Percentiles rank a stretch among this genome's conserved stretches.
Conservation (phyloP, 92 coral and sea anemone genomes). For the Plumapathes pennacea region DNA sequence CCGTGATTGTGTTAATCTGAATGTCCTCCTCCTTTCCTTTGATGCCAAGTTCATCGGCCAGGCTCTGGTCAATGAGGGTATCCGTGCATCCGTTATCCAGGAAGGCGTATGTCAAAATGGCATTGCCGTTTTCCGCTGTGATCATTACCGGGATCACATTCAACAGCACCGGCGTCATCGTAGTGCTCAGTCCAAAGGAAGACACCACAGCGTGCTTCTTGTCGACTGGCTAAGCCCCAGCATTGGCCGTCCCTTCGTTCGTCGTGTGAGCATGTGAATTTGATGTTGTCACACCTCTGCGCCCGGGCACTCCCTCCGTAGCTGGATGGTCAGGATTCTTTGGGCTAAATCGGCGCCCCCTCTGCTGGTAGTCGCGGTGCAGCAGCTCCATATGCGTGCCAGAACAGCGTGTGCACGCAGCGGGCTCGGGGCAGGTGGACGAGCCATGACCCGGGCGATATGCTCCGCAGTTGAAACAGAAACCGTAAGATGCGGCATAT, state of each 20-base stretch:
- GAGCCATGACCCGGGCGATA: constrained; percentile 46
- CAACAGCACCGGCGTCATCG: constrained; percentile 2
- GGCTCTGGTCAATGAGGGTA: constrained; percentile 25
- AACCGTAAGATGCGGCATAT: constrained; percentile 38
- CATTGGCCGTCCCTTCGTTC: neutral
- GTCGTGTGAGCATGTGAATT: neutral
- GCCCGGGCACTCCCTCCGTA: too few species aligned
- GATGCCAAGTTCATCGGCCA: constrained; percentile 38
- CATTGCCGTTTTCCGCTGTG: constrained; percentile 17
- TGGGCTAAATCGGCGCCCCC: constrained; percentile 1
- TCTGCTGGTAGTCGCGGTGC: constrained; percentile 13
- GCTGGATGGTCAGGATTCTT: neutral
- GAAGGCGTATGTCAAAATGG: constrained; percentile 52
- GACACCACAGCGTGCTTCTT: too few species aligned
- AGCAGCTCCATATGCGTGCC: constrained; percentile 50
- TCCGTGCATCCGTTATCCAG: constrained; percentile 57
- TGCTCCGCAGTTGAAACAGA: constrained; percentile 50
- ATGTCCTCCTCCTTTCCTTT: constrained; percentile 25
- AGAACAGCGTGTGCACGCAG: constrained; percentile 42
- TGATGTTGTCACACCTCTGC: neutral
- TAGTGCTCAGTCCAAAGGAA: constrained; percentile 3
- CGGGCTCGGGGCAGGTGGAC: constrained; percentile 45
- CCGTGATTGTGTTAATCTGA: constrained; percentile 36
- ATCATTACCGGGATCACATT: constrained; percentile 13
- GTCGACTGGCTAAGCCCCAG: too few species aligned